Evolutionary conservation across 2,113 vertebrate species (phyloP).

Genomic region (Neolamprologus hecqui): DNA sequence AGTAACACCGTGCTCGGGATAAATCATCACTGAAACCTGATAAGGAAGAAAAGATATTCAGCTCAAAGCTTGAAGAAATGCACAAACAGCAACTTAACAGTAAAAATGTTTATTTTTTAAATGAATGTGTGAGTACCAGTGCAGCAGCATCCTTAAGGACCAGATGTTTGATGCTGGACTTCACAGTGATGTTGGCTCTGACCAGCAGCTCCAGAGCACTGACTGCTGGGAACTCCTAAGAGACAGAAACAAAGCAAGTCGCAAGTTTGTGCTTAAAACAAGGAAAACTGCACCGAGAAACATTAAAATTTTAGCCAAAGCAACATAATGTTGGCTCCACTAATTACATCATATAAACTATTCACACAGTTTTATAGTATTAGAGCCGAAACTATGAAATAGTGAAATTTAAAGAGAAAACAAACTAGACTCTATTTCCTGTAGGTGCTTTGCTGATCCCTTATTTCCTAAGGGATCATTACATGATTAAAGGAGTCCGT

Average conservation of each 20-base stretch:
- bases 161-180: constrained; percentile 82
- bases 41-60: background rate
- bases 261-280: background rate
- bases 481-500: background rate
- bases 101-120: background rate
- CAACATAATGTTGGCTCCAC: background rate
- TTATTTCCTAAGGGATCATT: background rate
- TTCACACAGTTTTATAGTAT: background rate
- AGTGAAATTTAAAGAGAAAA: background rate
- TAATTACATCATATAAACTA: background rate
- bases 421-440: background rate
- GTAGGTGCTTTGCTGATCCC: background rate
- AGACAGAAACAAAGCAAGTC: background rate
- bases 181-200: constrained; percentile 83
- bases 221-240: constrained; percentile 79
- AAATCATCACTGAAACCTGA: constrained; percentile 83
- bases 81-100: background rate
- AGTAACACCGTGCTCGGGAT: constrained; percentile 76
- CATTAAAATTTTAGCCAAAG: background rate
- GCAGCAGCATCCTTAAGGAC: constrained; percentile 76
- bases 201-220: constrained; percentile 83
- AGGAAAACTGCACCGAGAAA: rapidly evolving
- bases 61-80: rapidly evolving
- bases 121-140: constrained; percentile 62
- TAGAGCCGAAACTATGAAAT: background rate